phyloP scores from a whole-genome alignment of 2,113 vertebrate genomes.

The Xenopus laevis region DNA sequence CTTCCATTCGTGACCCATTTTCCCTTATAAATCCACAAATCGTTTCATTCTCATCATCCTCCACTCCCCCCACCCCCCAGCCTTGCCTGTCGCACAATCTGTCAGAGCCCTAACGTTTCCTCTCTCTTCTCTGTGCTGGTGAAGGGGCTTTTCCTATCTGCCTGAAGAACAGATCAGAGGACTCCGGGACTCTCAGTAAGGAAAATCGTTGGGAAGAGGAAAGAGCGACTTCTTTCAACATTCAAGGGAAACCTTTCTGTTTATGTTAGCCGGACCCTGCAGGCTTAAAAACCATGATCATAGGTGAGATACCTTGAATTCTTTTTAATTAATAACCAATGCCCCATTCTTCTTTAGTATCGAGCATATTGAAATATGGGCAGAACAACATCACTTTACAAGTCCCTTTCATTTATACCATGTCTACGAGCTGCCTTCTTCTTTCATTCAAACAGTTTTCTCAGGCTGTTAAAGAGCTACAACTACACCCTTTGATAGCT shows the following conservation, averaged over 20 bases:
- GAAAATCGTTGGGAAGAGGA: conserved; percentile 24
- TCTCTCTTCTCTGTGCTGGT: conserved; percentile 39
- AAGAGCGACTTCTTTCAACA: conserved; percentile 23
- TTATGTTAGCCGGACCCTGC: conserved; percentile 16
- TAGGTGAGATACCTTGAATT: conserved; percentile 45
- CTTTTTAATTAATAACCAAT: not conserved
- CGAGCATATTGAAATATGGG: conserved; percentile 7
- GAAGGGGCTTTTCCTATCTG: conserved; percentile 33
- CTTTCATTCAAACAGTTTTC: too few species aligned
- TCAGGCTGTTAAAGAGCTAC: not conserved
- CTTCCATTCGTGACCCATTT: not conserved
- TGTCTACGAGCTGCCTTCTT: too few species aligned
- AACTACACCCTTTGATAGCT: not conserved
- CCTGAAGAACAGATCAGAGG: conserved; percentile 20
- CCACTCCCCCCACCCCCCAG: not conserved
- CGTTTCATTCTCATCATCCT: conserved; percentile 5
- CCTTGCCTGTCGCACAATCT: conserved; percentile 27
- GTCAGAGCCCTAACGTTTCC: conserved; percentile 44
- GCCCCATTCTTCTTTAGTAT: not conserved
- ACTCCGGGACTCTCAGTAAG: conserved; percentile 14
- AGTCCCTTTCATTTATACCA: not conserved
- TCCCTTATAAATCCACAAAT: conserved; percentile 24
- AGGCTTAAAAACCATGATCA: conserved; percentile 44
- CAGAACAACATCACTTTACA: conserved; percentile 23
- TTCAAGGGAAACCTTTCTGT: conserved; percentile 17